Conservation (phyloP, 2,113 vertebrate genomes). For the Amia ocellicauda region DNA sequence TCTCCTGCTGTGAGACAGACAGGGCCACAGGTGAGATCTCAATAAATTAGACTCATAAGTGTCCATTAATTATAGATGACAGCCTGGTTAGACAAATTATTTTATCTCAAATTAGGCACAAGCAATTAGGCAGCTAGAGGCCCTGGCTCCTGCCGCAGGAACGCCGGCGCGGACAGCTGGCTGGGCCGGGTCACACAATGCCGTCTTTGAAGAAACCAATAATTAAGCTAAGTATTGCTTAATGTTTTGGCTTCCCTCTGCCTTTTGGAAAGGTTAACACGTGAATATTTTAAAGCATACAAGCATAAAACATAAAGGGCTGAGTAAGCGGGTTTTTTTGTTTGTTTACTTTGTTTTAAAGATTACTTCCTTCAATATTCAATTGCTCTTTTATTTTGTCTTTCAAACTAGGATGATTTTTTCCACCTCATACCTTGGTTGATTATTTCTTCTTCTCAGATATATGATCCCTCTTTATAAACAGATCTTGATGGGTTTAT, state of each 20-base stretch:
- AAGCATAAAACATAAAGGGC: slow-evolving; percentile 49
- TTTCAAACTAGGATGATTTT: background rate
- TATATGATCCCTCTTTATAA: no score
- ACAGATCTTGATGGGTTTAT: no score
- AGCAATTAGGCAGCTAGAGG: slow-evolving; percentile 58
- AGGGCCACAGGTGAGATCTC: slow-evolving; percentile 79
- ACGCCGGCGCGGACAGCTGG: slow-evolving; percentile 50
- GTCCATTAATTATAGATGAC: slow-evolving; percentile 84
- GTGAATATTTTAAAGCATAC: slow-evolving; percentile 66
- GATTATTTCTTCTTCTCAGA: no score
- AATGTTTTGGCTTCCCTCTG: slow-evolving; percentile 65
- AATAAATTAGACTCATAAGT: slow-evolving; percentile 78
- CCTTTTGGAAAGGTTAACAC: slow-evolving; percentile 82
- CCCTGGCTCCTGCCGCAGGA: slow-evolving; percentile 51
- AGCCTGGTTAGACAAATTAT: slow-evolving; percentile 75
- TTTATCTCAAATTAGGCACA: slow-evolving; percentile 81
- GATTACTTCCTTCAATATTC: background rate
- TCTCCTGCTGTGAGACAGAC: slow-evolving; percentile 61
- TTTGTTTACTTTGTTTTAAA: no score
- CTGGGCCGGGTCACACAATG: slow-evolving; percentile 50
- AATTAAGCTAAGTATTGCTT: slow-evolving; percentile 77
- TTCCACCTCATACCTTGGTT: no score
- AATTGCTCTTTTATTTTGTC: background rate
- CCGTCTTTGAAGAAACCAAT: slow-evolving; percentile 74
- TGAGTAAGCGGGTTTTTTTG: slow-evolving; percentile 48